These are phyloP conservation scores for Turnix velox DNA, from an alignment of 2,113 vertebrate genomes.

Conservation along the genomic window DNA sequence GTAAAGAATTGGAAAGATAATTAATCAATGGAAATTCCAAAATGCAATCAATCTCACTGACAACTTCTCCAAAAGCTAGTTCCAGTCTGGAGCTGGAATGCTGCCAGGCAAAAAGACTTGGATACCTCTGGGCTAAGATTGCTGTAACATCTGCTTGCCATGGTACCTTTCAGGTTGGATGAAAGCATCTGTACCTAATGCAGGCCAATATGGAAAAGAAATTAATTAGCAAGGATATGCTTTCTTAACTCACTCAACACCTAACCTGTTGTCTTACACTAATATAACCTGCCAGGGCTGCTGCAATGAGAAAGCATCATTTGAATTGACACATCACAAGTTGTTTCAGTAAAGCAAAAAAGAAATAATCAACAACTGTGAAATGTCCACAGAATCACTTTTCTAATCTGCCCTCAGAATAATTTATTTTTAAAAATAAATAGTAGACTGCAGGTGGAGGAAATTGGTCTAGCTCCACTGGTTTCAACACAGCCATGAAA, in stretches of 20 bases:
- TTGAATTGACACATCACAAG: not conserved
- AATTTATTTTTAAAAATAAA: not conserved
- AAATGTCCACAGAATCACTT: not conserved
- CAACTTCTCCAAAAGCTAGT: constrained; percentile 56
- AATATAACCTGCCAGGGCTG: not conserved
- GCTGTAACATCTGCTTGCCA: constrained; percentile 49
- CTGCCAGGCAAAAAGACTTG: constrained; percentile 34
- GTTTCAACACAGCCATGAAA: not conserved
- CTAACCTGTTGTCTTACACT: not conserved
- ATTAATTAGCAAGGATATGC: constrained; percentile 28
- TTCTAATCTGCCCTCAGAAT: not conserved
- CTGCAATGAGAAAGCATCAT: not conserved
- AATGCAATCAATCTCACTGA: constrained; percentile 70
- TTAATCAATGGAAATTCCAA: constrained; percentile 67
- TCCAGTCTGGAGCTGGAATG: constrained; percentile 56
- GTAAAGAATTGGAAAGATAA: constrained; percentile 55
- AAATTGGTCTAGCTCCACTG: not conserved
- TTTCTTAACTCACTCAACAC: constrained; percentile 2
- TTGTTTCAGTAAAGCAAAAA: not conserved
- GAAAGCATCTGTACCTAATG: constrained; percentile 22
- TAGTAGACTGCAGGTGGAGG: not conserved
- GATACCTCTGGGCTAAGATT: constrained; percentile 42
- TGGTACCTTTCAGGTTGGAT: constrained; percentile 27
- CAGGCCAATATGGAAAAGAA: constrained; percentile 21
- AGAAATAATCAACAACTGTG: not conserved